Base-by-base conservation (phyloP, 2,113 vertebrate genomes). In the Ctenodactylus gundi region DNA sequence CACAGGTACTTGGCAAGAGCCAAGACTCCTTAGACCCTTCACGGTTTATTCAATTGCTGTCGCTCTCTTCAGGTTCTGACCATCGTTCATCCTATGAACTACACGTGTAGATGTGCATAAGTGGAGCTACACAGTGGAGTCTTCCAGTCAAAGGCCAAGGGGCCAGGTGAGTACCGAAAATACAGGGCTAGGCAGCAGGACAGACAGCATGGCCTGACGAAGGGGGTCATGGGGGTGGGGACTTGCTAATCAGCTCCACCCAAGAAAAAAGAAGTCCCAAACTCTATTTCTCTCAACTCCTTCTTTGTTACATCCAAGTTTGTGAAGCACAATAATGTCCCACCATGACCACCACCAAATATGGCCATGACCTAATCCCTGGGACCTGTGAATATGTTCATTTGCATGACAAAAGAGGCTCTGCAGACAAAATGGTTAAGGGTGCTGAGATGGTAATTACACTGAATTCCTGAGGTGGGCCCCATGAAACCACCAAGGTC, bases 1-100 rank as follows among this genome's bases (percentile, higher is more conserved):
- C 84, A 81, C 64, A 94, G 93, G 93, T 89, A 75, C 9, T 58
- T 29, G 39, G 18, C 31, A 25, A 83, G 44, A 81, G 55, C 89
- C 96, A 77, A 80, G 89, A 83, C 87, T 95, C 72, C 80, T 73
- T 51, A 4, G 12, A 58, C 14, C 41, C 49, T 64, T 67, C 44
- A 1, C 1, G 25, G 17, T 39, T 90, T 49, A 57, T 41, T 75
- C 51, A 85, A 60, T 53, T 72, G 65, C 46, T n/a, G n/a, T n/a
- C 91, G 13, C 72, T 73, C 39, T 55, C 51, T 11, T 12, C 25
- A 39, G 78, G 73, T 34, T 46, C 44, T n/a, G 51, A 53, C 90
- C 86, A 34, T 53, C 58, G n/a, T 11, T 58, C 11, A 64, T 44
- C n/a, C 82, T 10, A 7, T 53, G 65, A 60, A 7, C 31, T 17